Evolutionary conservation across 37 sponge, comb jelly and placozoan species (phyloP), one percentile per base, ranked within the genome.

Genomic region (Chondrilla cf. caribensis): DNA sequence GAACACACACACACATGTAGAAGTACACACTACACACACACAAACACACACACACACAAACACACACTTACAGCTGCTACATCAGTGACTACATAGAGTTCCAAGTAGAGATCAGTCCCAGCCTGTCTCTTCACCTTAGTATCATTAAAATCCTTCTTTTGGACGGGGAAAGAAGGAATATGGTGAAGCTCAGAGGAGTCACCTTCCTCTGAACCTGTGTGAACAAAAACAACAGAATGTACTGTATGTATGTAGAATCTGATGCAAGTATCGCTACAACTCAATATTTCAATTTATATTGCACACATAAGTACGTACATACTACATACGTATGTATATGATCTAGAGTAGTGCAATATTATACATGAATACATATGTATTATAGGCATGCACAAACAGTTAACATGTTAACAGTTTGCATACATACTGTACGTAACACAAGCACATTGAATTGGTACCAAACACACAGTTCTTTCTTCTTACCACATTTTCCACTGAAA

Each of bases 31-130:
- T 19, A 79, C 36, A 28, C 32, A 58, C 59, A 58, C 36, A 54
- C 58, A 79, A 3, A 79, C 58, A 79, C 79, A 79, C 79, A 79
- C 58, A 79, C 79, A 54, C 36, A 31, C 35, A 38, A 1, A 7
- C 24, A 64, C 81, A 60, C 40, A 67, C 70, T 58, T 5, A 80
- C 81, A 8, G 60, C 38, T 38, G 38, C 38, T 1, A 28, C 28
- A 47, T 80, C 81, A 36, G 60, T 80, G 22, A 59, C 60, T 0
- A 80, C 62, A 60, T 60, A 58, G 39, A 58, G 62, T 32, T 80
- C 81, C 65, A 80, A 32, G 37, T 44, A 67, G 44, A 42, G 24
- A 9, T 32, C 3, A 9, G 72, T 18, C 42, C 25, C 15, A 39
- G 41, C 38, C 43, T 42, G 44, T 39, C 44, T 43, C 44, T 73